Conservation (phyloP, 2,113 vertebrate genomes). For the Brachypteracias leptosomus region DNA sequence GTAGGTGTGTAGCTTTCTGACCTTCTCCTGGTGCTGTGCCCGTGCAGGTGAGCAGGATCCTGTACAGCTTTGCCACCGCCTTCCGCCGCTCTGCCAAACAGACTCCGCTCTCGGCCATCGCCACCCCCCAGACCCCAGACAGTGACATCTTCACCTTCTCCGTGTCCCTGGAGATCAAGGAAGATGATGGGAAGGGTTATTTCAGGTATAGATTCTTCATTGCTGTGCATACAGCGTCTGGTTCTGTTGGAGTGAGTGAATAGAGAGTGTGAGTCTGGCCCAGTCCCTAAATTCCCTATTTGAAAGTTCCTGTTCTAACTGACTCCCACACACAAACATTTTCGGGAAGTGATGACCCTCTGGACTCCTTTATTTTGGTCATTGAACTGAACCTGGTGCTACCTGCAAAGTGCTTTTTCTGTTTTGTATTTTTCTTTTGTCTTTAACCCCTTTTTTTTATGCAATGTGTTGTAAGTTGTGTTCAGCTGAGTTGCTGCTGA, state of each 20-base stretch:
- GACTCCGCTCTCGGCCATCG: conserved; percentile 79
- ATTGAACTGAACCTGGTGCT: not conserved
- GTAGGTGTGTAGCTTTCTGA: not conserved
- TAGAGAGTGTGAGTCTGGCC: not conserved
- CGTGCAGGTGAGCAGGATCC: conserved; percentile 92
- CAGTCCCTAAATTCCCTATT: not conserved
- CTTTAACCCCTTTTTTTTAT: not conserved
- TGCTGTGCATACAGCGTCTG: rapidly evolving
- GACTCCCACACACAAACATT: not conserved
- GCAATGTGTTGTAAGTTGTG: not conserved
- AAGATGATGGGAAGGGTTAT: conserved; percentile 97
- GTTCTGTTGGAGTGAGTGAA: not conserved
- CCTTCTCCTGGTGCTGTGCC: not conserved
- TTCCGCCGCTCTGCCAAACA: conserved; percentile 94
- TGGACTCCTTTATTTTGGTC: not conserved
- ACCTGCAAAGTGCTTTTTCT: not conserved
- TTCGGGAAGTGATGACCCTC: not conserved
- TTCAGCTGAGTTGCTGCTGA: not conserved
- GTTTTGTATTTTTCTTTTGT: not conserved
- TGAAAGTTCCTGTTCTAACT: not conserved
- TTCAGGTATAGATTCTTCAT: conserved; percentile 83
- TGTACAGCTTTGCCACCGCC: conserved; percentile 98
- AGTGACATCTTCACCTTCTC: conserved; percentile 97
- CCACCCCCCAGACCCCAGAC: conserved; percentile 90
- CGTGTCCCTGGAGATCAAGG: conserved; percentile 95